A percentile compares a stretch with the other conserved stretches of the same genome.
These are phyloP conservation scores for Pherbina coryleti DNA, from an alignment of 2,888 invertebrate genomes.

Conservation along the genomic window DNA sequence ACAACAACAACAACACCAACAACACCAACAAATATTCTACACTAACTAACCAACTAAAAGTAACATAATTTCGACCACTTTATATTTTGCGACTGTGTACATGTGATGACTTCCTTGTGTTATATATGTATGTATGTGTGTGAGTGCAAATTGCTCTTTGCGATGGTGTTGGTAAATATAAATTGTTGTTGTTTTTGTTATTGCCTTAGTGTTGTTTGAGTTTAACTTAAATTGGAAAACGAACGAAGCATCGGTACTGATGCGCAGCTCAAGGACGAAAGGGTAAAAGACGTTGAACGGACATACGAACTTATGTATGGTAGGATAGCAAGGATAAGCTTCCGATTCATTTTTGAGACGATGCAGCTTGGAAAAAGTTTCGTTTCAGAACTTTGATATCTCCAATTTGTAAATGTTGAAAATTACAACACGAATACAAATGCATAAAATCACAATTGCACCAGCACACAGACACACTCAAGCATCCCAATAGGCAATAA, in stretches of 20 bases:
- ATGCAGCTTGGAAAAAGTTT: conserved; percentile 13
- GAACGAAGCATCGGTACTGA: conserved; percentile 22
- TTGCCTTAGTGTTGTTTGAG: conserved; percentile 39
- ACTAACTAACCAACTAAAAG: conserved; percentile 50
- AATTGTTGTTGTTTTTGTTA: conserved; percentile 31
- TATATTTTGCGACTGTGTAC: conserved; percentile 26
- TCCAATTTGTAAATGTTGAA: conserved; percentile 45
- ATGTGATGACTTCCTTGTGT: background rate
- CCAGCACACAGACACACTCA: background rate
- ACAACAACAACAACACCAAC: conserved; percentile 39
- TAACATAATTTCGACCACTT: conserved; percentile 46
- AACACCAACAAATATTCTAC: conserved; percentile 44
- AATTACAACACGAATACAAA: conserved; percentile 36
- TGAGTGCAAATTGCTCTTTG: background rate
- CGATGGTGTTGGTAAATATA: conserved; percentile 40
- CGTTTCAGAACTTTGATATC: conserved; percentile 42
- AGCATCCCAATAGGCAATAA: no score
- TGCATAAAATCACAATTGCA: background rate
- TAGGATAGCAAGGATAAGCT: conserved; percentile 15
- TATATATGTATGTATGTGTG: background rate
- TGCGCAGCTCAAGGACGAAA: conserved; percentile 15
- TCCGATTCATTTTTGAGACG: conserved; percentile 16
- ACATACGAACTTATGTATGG: conserved; percentile 12
- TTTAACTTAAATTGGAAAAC: conserved; percentile 46
- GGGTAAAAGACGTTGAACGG: conserved; percentile 1